Conservation (phyloP, 2,113 vertebrate species). For the human (Homo sapiens) region GRCh38 chr14:34733501-34734000, state of each 20-base stretch:
- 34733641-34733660: not conserved
- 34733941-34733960: too few species aligned
- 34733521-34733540: not conserved
- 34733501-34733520: not conserved
- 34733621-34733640: not conserved
- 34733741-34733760: not conserved
- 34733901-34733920: too few species aligned
- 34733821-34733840: too few species aligned
- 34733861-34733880: not conserved
- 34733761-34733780: not conserved
- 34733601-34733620: not conserved
- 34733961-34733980: too few species aligned
- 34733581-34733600: not conserved
- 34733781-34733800: too few species aligned
- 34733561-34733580: not conserved
- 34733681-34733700: not conserved
- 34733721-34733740: not conserved
- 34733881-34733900: not conserved
- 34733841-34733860: not conserved
- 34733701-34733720: not conserved
- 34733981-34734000: too few species aligned
- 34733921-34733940: too few species aligned
- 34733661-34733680: not conserved
- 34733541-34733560: not conserved
- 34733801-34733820: too few species aligned